phyloP scores from a whole-genome alignment of 35 echinoderm and acorn worm species.

The Ophioderma brevispina region DNA sequence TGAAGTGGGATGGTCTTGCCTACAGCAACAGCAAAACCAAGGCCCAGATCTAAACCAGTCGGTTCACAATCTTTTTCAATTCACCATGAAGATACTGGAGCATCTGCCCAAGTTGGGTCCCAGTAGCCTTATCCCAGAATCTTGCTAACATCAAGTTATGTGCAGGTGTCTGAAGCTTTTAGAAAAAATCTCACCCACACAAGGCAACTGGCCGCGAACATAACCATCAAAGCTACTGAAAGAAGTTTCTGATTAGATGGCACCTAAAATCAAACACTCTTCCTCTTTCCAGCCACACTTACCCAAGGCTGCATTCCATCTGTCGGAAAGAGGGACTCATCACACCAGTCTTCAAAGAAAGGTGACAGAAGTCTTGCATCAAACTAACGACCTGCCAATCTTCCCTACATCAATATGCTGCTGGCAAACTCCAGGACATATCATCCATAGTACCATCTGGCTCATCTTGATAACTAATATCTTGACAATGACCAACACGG shows the following conservation, averaged over 20 bases:
- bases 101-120: not conserved
- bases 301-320: not conserved
- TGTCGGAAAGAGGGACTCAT: not conserved
- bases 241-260: not conserved
- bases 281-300: not conserved
- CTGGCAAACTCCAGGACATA: no score
- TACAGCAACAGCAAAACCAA: not conserved
- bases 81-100: not conserved
- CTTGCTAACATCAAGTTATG: not conserved
- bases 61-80: conserved; percentile 37
- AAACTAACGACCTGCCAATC: not conserved
- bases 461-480: no score
- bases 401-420: not conserved
- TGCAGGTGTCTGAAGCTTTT: conserved; percentile 2
- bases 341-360: not conserved
- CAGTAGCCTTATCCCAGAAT: conserved; percentile 4
- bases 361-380: not conserved
- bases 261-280: not conserved
- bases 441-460: no score
- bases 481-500: no score
- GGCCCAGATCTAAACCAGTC: conserved; percentile 35
- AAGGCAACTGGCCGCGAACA: not conserved
- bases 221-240: not conserved
- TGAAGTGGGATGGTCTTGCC: no score
- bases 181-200: not conserved